Evolutionary conservation across 2,113 vertebrate genomes (phyloP).

Genomic region (Lonchura striata): DNA sequence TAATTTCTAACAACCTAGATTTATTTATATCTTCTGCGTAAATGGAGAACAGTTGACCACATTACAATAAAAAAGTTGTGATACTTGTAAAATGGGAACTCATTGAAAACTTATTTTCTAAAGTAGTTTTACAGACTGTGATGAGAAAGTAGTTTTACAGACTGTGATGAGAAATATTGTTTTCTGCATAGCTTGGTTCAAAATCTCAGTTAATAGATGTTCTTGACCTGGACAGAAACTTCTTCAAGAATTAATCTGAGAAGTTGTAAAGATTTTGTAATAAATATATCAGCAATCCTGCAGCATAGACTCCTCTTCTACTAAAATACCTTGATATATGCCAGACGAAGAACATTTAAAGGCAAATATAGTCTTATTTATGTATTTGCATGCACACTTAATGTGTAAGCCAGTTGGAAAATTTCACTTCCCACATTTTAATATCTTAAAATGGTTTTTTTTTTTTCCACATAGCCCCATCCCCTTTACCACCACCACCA

Average conservation of each 20-base stretch:
- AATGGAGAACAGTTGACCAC: not conserved
- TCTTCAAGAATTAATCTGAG: not conserved
- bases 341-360: not conserved
- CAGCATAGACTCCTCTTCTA: not conserved
- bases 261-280: not conserved
- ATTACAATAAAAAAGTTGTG: not conserved
- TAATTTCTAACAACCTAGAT: not conserved
- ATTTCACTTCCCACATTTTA: not conserved
- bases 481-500: rapidly evolving
- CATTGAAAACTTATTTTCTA: not conserved
- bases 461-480: too few species aligned
- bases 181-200: not conserved
- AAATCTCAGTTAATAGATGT: not conserved
- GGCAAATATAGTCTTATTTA: not conserved
- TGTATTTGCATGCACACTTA: not conserved
- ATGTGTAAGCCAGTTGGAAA: not conserved
- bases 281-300: not conserved
- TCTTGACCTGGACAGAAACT: not conserved
- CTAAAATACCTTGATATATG: not conserved
- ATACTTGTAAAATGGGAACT: not conserved
- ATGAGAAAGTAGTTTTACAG: too few species aligned
- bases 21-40: not conserved
- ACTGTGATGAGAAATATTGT: not conserved
- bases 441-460: not conserved
- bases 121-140: not conserved